phyloP scores from a whole-genome alignment of 1,140 invertebrate species.

The Aleiodes sp. region DNA sequence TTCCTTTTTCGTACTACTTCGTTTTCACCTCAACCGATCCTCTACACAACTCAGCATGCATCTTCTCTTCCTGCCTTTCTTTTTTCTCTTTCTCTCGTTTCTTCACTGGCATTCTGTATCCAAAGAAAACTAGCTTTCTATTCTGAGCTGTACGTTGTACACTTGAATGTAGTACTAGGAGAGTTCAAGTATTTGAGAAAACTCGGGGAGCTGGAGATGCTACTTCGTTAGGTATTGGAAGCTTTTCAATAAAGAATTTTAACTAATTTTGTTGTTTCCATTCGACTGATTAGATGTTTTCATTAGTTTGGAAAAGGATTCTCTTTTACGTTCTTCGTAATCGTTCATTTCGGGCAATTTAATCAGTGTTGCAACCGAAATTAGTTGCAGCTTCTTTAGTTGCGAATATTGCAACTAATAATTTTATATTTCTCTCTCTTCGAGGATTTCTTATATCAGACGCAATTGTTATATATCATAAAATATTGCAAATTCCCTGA shows the following conservation, averaged over 20 bases:
- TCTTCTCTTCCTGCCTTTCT: neutral
- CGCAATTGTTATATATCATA: too few species aligned
- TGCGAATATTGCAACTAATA: too few species aligned
- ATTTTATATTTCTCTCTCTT: too few species aligned
- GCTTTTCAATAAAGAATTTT: neutral
- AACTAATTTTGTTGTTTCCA: neutral
- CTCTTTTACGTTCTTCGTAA: too few species aligned
- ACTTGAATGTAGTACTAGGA: slow-evolving; percentile 22
- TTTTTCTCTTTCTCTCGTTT: slow-evolving; percentile 6
- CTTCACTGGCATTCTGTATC: slow-evolving; percentile 1
- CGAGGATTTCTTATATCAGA: too few species aligned
- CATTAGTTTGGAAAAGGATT: too few species aligned
- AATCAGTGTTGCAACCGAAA: too few species aligned
- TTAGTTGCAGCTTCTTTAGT: too few species aligned
- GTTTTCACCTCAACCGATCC: neutral
- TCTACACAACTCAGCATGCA: slow-evolving; percentile 13
- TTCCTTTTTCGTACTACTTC: neutral
- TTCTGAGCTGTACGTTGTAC: slow-evolving; percentile 8
- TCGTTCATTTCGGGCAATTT: too few species aligned
- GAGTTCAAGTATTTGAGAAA: slow-evolving; percentile 23
- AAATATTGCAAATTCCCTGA: too few species aligned
- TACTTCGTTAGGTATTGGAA: slow-evolving; percentile 7
- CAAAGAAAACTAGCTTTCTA: slow-evolving; percentile 1
- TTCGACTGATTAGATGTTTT: too few species aligned
- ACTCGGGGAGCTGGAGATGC: neutral